Percentiles rank a stretch among this genome's conserved stretches.
Conservation (phyloP, 2,797 vertebrate genomes). For the Gila robusta region DNA sequence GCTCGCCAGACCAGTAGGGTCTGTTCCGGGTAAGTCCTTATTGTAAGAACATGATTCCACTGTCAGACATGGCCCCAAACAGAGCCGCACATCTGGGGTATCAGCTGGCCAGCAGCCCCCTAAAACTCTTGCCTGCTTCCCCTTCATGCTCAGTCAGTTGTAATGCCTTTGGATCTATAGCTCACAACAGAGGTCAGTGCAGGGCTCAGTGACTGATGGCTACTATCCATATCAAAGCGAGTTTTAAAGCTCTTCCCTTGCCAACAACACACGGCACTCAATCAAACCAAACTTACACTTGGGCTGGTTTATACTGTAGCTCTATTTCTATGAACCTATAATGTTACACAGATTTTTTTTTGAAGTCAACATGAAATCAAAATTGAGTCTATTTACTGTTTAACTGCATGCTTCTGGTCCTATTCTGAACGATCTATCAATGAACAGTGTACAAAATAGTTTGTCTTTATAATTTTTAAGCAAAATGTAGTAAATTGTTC, state of each 20-base stretch:
- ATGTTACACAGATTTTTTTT: conserved; percentile 14
- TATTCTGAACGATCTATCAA: not conserved
- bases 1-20: conserved; percentile 32
- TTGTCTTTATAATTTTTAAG: not conserved
- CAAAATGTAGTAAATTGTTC: not conserved
- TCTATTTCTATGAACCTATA: conserved; percentile 33
- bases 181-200: conserved; percentile 29
- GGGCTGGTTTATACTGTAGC: conserved; percentile 10
- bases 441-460: not conserved
- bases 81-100: conserved; percentile 72
- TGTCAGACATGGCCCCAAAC: conserved; percentile 62
- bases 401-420: not conserved
- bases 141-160: conserved; percentile 46
- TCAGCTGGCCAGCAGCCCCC: conserved; percentile 69
- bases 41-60: conserved; percentile 46
- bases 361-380: not conserved
- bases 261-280: conserved; percentile 14
- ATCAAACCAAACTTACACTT: conserved; percentile 37
- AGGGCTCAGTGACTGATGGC: conserved; percentile 39
- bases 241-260: conserved; percentile 25
- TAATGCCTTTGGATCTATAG: conserved; percentile 31
- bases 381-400: not conserved
- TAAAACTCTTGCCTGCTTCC: conserved; percentile 58
- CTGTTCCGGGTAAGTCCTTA: conserved; percentile 36
- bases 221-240: conserved; percentile 46